Conservation (phyloP, 1,140 invertebrate species). For the Metopolophium dirhodum region DNA sequence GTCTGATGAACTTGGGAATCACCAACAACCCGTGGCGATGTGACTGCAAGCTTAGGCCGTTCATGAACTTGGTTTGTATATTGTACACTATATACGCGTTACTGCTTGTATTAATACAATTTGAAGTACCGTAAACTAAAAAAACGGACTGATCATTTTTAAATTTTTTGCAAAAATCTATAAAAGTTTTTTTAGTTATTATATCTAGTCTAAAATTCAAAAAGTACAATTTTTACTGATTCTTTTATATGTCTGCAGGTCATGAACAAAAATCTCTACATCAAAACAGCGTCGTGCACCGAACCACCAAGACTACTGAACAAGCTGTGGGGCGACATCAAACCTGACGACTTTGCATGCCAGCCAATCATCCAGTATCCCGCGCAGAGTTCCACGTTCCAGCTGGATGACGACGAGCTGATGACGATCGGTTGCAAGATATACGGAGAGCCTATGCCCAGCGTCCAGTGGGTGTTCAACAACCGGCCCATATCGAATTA, state of each 20-base stretch:
- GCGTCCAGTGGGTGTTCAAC: conserved; percentile 77
- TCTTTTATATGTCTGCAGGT: conserved; percentile 61
- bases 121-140: not conserved
- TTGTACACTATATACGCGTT: not conserved
- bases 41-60: conserved; percentile 80
- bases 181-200: not conserved
- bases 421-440: conserved; percentile 81
- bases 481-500: conserved; percentile 69
- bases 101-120: not conserved
- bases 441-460: conserved; percentile 76
- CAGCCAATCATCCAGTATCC: conserved; percentile 73
- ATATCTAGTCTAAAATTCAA: not conserved
- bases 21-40: conserved; percentile 87
- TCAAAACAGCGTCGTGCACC: conserved; percentile 73
- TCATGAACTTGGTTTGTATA: conserved; percentile 71
- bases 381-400: conserved; percentile 62
- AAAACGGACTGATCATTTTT: not conserved
- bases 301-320: conserved; percentile 72
- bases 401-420: conserved; percentile 70
- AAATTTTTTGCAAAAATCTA: not conserved
- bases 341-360: conserved; percentile 82
- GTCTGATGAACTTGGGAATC: conserved; percentile 72
- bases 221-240: not conserved
- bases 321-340: conserved; percentile 75
- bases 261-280: conserved; percentile 74